Conservation (phyloP, 2,113 vertebrate genomes). For the Chelonoidis abingdonii region DNA sequence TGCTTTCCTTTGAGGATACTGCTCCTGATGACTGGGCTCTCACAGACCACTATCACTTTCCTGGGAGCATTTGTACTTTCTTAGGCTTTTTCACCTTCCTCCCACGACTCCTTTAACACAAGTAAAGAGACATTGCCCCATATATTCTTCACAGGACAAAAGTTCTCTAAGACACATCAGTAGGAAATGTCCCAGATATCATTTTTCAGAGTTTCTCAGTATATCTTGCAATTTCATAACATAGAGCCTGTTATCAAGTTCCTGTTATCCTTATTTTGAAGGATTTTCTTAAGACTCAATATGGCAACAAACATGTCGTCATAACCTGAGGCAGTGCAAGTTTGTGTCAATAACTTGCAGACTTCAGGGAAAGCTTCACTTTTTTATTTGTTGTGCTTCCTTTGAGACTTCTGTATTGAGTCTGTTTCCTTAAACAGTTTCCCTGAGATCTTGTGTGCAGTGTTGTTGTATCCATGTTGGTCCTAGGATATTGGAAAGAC, state of each 20-base stretch:
- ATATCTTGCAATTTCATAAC: fast-evolving
- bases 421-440: slow-evolving; percentile 10
- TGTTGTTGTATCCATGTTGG: background rate
- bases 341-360: background rate
- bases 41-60: background rate
- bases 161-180: background rate
- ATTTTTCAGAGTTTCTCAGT: background rate
- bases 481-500: background rate
- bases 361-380: background rate
- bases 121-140: background rate
- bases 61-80: background rate
- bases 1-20: background rate
- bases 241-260: background rate
- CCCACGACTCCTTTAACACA: background rate
- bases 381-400: background rate
- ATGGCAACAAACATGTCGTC: background rate
- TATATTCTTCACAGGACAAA: background rate
- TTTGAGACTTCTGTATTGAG: background rate
- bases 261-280: background rate
- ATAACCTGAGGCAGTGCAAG: background rate
- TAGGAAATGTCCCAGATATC: background rate
- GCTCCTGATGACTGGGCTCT: background rate
- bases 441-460: background rate
- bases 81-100: background rate
- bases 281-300: background rate